Base-by-base conservation (phyloP, 2,888 invertebrate genomes). In the Tinea trinotella region DNA sequence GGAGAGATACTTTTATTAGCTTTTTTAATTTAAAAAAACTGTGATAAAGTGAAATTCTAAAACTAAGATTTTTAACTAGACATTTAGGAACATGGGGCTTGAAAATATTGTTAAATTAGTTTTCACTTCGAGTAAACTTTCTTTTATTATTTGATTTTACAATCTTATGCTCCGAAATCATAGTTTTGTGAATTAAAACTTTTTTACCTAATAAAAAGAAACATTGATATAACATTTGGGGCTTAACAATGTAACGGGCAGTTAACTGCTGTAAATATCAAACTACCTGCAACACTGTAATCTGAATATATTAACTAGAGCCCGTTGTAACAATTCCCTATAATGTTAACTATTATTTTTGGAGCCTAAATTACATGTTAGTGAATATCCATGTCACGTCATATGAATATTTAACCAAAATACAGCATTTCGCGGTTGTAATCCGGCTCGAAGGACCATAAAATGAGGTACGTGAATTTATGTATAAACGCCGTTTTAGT, bases 381-480 rank as follows among this genome's bases (percentile, higher is more conserved):
- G 13, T 7, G n/a, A 4, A n/a, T 35, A 35, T 35, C 35, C 35
- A 35, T 35, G 40, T 40, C 40, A 40, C 40, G 40, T 40, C 10
- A 40, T 40, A 40, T 40, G 40, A 15, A 40, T 40, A 40, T 40
- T 40, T 40, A 40, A 13, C n/a, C 30, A 30, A n/a, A n/a, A 30
- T 22, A 30, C 30, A 7, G 2, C 7, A 4, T 30, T 7, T 30
- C 30, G 30, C 30, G n/a, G 30, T 7, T 30, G n/a, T 10, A 30
- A 30, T 30, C 7, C 30, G 30, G 2, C 7, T 30, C 30, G 3
- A 30, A 30, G 30, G 2, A 30, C 7, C 30, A 30, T 30, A 30
- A 30, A 30, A 2, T 10, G 30, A 22, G 7, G 30, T 2, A 30
- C 2, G 2, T 7, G 30, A 30, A 4, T 30, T 7, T 30, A 30